Evolutionary conservation across 2,113 vertebrate species (phyloP).

Genomic region (Apistogramma diplotaenia): DNA sequence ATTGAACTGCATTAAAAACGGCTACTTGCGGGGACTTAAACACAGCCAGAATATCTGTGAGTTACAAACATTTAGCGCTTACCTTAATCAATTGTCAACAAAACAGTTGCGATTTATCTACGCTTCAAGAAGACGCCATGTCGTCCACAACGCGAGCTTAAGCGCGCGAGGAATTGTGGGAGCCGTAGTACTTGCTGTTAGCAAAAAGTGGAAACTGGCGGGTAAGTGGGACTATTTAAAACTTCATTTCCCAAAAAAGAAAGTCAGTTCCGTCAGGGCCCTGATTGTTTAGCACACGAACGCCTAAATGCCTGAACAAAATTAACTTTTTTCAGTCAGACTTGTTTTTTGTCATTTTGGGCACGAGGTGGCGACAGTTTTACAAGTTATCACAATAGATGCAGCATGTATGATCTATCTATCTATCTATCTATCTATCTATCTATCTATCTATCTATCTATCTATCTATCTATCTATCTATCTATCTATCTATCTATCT

Average conservation of each 20-base stretch:
- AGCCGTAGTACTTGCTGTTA: conserved; percentile 49
- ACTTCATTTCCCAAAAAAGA: conserved; percentile 53
- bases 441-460: not conserved
- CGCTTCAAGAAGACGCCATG: conserved; percentile 74
- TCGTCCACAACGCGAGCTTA: not conserved
- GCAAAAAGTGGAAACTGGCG: rapidly evolving
- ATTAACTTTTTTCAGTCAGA: not conserved
- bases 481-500: not conserved
- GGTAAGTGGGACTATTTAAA: rapidly evolving
- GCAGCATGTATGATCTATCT: too few relatives aligned
- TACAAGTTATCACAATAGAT: not conserved
- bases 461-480: too few relatives aligned
- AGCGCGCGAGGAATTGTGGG: conserved; percentile 44
- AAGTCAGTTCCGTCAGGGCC: not conserved
- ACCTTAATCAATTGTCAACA: conserved; percentile 55
- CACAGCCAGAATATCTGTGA: rapidly evolving
- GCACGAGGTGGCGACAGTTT: conserved; percentile 56
- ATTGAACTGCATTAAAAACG: rapidly evolving
- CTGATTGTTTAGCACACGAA: conserved; percentile 24
- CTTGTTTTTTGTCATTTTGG: not conserved
- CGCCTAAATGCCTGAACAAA: conserved; percentile 54
- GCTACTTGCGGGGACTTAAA: rapidly evolving
- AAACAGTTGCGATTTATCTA: conserved; percentile 37
- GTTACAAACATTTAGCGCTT: not conserved
- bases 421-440: not conserved